Evolutionary conservation across 2,888 invertebrate species (phyloP), one percentile per base, ranked within the genome.

Genomic region (Noctua comes): DNA sequence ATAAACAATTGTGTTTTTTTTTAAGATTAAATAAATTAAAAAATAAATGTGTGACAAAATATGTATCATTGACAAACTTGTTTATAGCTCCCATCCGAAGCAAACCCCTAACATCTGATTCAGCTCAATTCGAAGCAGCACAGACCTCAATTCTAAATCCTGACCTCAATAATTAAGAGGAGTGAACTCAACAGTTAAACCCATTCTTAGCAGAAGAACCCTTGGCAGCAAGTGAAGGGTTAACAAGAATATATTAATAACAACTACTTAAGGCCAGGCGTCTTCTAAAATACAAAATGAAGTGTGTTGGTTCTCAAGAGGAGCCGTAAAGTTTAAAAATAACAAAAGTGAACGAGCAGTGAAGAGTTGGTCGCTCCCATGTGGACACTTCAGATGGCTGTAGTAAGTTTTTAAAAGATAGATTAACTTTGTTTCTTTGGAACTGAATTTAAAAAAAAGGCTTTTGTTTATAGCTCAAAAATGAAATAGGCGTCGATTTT

Each of bases 251-350:
- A 82, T 62, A 82, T 62, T 57, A 69, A 64, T 76, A 81, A 70
- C n/a, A 40, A 57, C 21, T 62, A 79, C 79, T 83, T 79, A 27
- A 70, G 27, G 66, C 71, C 54, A 48, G 36, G 46, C 72, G 62
- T 72, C 21, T 73, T 75, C 69, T 27, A 73, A 73, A 79, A 70
- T 82, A 86, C 69, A 69, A 73, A 69, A 59, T 73, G 18, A 57
- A 71, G 84, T 31, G 54, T 31, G 59, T 31, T 46, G 43, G 51
- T 43, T 54, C 65, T 86, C 48, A 83, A 84, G 80, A 59, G 64
- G 21, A 21, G 48, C 27, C 62, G 69, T 86, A 66, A 86, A 73
- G 57, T 79, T 75, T 73, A 86, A 86, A 85, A 84, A 84, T 84
- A 84, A 83, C 79, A 84, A 72, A 69, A 72, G 24, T 75, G 51